These are phyloP conservation scores for Coleophora flavipennella DNA, from an alignment of 2,888 invertebrate genomes.

Conservation along the genomic window DNA sequence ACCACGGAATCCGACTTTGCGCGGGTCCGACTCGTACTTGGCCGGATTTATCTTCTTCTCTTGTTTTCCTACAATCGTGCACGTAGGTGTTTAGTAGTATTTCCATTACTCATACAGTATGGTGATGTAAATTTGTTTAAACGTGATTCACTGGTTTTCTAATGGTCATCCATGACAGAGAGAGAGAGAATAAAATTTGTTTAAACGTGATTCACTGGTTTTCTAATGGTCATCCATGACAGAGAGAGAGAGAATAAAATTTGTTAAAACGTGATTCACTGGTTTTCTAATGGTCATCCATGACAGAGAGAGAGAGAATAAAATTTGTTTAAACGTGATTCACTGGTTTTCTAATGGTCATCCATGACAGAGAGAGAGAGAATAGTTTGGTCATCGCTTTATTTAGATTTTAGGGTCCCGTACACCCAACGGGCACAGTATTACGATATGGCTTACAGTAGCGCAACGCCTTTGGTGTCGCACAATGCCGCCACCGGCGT, in stretches of 20 bases:
- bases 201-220: conserved; percentile 30
- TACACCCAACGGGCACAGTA: too few species aligned
- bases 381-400: conserved; percentile 21
- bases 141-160: conserved; percentile 30
- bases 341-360: conserved; percentile 18
- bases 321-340: conserved; percentile 22
- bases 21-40: too few species aligned
- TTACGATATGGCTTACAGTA: too few species aligned
- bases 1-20: too few species aligned
- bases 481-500: too few species aligned
- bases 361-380: conserved; percentile 28
- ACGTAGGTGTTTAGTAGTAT: too few species aligned
- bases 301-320: too few species aligned
- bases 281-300: conserved; percentile 11
- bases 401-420: too few species aligned
- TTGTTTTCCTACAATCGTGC: too few species aligned
- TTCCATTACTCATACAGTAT: conserved; percentile 5
- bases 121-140: not conserved
- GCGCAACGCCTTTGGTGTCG: too few species aligned
- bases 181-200: conserved; percentile 14
- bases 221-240: conserved; percentile 8
- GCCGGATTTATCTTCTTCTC: too few species aligned
- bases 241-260: too few species aligned
- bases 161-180: conserved; percentile 11
- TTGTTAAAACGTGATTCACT: conserved; percentile 28